A percentile compares a stretch with the other conserved stretches of the same genome.
Evolutionary conservation across 2,113 vertebrate genomes (phyloP).

Genomic region (Crypturellus undulatus): DNA sequence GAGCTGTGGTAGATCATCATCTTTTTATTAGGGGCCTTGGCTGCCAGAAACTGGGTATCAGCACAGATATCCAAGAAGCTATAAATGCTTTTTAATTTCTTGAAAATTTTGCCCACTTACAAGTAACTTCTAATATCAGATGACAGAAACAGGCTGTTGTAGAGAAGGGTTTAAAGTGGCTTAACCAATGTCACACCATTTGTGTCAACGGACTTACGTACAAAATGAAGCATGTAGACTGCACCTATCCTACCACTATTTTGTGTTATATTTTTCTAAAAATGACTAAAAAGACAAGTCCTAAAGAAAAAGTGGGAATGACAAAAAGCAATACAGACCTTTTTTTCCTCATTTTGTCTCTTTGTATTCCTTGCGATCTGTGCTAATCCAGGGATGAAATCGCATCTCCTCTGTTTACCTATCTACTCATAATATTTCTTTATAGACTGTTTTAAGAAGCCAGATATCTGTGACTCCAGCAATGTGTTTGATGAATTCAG

Average conservation of each 20-base stretch:
- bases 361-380: neutral
- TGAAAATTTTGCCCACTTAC: neutral
- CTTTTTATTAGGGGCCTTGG: neutral
- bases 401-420: neutral
- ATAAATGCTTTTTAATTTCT: neutral
- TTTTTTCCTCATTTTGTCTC: neutral
- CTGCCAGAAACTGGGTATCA: neutral
- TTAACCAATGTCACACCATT: neutral
- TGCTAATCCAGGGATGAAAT: neutral
- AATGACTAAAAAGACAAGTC: neutral
- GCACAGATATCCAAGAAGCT: neutral
- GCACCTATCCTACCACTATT: neutral
- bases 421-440: neutral
- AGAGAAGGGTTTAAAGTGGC: neutral
- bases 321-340: neutral
- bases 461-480: neutral
- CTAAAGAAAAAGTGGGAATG: neutral
- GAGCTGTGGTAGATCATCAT: neutral
- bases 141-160: neutral
- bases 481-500: neutral
- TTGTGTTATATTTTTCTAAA: neutral
- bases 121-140: neutral
- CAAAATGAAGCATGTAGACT: neutral
- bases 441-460: neutral
- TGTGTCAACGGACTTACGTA: neutral